These are phyloP conservation scores for Drosophila longiperda DNA, from an alignment of 2,888 invertebrate species.

Conservation along the genomic window DNA sequence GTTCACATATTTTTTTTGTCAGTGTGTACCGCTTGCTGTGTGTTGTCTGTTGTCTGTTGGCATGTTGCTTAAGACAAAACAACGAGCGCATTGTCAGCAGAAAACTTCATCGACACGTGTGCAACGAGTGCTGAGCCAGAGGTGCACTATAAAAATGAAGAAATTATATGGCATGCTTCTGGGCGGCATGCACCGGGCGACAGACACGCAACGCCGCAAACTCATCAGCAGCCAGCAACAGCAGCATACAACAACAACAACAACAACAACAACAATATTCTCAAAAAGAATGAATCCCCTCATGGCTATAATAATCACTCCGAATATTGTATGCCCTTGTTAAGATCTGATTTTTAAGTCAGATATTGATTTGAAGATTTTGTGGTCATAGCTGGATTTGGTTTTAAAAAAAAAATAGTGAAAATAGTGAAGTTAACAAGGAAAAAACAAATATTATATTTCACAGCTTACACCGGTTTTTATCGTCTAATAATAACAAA, in stretches of 20 bases:
- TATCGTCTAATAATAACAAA: background rate
- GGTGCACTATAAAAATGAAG: slow-evolving; percentile 71
- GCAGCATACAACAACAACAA: slow-evolving; percentile 12
- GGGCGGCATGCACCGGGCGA: slow-evolving; percentile 13
- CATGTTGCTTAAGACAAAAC: slow-evolving; percentile 53
- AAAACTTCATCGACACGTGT: slow-evolving; percentile 60
- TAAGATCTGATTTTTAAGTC: background rate
- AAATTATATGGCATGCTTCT: slow-evolving; percentile 70
- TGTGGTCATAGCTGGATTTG: background rate
- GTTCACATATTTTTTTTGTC: background rate
- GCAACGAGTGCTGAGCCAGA: slow-evolving; percentile 43
- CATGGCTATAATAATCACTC: background rate
- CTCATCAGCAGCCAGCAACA: slow-evolving; percentile 46
- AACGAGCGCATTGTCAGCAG: slow-evolving; percentile 72
- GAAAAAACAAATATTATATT: background rate
- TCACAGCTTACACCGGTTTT: background rate
- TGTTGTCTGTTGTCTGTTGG: background rate
- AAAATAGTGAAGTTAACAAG: no score
- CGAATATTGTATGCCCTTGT: background rate
- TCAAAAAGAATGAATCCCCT: background rate
- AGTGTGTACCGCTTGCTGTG: slow-evolving; percentile 2
- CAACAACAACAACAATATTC: slow-evolving; percentile 19
- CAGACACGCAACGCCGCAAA: slow-evolving; percentile 56
- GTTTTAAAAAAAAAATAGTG: background rate
- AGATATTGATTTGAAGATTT: background rate